These are phyloP conservation scores for Sitodiplosis mosellana DNA, from an alignment of 1,140 invertebrate genomes.

Conservation along the genomic window DNA sequence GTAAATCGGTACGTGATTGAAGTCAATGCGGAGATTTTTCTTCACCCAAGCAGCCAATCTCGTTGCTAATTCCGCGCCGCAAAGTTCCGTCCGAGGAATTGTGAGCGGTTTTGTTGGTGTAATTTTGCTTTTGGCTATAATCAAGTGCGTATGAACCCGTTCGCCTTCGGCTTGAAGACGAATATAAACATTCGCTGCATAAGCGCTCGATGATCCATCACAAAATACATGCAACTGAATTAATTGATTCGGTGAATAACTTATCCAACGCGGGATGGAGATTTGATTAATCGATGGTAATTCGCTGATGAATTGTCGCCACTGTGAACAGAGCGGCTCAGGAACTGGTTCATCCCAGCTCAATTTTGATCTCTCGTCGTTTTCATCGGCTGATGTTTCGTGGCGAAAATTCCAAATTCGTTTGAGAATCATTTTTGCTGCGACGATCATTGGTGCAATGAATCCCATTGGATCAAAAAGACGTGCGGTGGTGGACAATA, in stretches of 20 bases:
- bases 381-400: too few species aligned
- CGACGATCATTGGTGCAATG: constrained; percentile 18
- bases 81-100: constrained; percentile 12
- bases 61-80: constrained; percentile 9
- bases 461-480: constrained; percentile 24
- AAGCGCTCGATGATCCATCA: constrained; percentile 3
- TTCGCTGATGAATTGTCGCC: too few species aligned
- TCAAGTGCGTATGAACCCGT: background rate
- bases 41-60: constrained; percentile 2
- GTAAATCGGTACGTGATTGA: background rate
- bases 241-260: too few species aligned
- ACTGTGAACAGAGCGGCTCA: too few species aligned
- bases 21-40: background rate
- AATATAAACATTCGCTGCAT: constrained; percentile 1
- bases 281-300: too few species aligned
- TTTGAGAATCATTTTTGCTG: constrained; percentile 23
- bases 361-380: too few species aligned
- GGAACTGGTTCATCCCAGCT: too few species aligned
- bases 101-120: constrained; percentile 12
- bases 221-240: background rate
- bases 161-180: background rate
- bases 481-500: constrained; percentile 13
- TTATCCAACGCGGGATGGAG: too few species aligned
- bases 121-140: constrained; percentile 8
- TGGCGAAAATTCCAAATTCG: constrained; percentile 13